Evolutionary conservation across 2,888 invertebrate genomes (phyloP), one percentile per base, ranked within the genome.

Genomic region (Lasioglossum marginatum): DNA sequence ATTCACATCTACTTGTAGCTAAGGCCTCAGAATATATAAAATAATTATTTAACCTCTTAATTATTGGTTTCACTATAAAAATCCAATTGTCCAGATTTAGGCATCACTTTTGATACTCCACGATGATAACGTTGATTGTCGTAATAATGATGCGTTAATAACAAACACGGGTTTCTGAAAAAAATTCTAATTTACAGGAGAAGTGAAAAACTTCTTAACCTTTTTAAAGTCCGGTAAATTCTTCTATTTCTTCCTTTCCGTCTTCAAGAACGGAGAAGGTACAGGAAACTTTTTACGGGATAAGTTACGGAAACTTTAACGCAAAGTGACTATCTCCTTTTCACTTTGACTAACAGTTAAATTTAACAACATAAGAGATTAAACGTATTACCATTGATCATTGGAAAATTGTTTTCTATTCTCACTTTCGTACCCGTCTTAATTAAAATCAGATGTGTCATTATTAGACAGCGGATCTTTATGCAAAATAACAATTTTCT

Each of bases 141-240:
- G 10, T 34, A 34, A 8, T 23, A 68, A 23, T 34, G 4, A 68
- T 2, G 10, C 2, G 23, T 37, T 23, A 68, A 37, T 37, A 68
- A 37, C 63, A 37, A 34, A 37, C 23, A 10, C 23, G 10, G 68
- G 8, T 16, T 19, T 23, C 8, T 12, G 10, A 23, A 23, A 37
- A 34, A 37, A 68, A 68, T 68, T 68, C 68, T 37, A 68, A 37
- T 68, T 34, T 23, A 37, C 10, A 19, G 23, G 37, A 68, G 37
- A 68, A 37, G 37, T 0, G 37, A 37, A 68, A 68, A 68, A 37
- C 68, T 68, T 37, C 23, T 37, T 34, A 68, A 68, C 68, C 12
- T 37, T 37, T 37, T 37, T 68, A 68, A 68, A 37, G 68, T 68
- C 34, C 37, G 19, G 68, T 37, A 68, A 68, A 68, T 68, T 37